Evolutionary conservation across 2,888 invertebrate genomes (phyloP).

Genomic region (Ceriagrion tenellum): DNA sequence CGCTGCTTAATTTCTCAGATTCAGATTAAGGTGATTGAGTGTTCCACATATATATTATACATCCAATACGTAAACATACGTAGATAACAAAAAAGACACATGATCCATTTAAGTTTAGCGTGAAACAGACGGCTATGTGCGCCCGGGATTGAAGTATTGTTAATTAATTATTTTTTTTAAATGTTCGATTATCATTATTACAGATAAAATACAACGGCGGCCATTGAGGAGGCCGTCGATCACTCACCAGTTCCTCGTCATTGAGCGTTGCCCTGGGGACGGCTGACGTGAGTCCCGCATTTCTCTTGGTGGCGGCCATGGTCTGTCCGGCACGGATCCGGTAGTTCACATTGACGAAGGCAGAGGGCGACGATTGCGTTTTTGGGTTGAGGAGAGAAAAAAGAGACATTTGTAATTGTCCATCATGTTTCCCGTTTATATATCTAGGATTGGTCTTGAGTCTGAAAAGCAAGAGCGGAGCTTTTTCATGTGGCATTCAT

Average conservation of each 20-base stretch:
- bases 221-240: background rate
- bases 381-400: background rate
- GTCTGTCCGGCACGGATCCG: constrained; percentile 86
- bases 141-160: background rate
- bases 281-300: constrained; percentile 97
- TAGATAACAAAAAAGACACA: background rate
- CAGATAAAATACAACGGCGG: constrained; percentile 27
- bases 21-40: background rate
- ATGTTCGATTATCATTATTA: background rate
- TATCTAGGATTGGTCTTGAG: background rate
- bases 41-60: background rate
- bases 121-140: background rate
- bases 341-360: background rate
- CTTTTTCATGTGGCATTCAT: background rate
- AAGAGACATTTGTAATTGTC: background rate
- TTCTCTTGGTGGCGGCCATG: constrained; percentile 99
- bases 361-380: background rate
- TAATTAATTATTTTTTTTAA: constrained; percentile 35
- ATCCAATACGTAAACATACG: constrained; percentile 15
- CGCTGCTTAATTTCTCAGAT: background rate
- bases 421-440: background rate
- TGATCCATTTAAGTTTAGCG: background rate
- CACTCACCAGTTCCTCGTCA: constrained; percentile 98
- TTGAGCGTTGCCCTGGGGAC: constrained; percentile 98
- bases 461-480: background rate